Percentiles rank a stretch among this genome's conserved stretches.
Evolutionary conservation across 2,797 vertebrate species (phyloP).

Genomic region (Antennarius maculatus): DNA sequence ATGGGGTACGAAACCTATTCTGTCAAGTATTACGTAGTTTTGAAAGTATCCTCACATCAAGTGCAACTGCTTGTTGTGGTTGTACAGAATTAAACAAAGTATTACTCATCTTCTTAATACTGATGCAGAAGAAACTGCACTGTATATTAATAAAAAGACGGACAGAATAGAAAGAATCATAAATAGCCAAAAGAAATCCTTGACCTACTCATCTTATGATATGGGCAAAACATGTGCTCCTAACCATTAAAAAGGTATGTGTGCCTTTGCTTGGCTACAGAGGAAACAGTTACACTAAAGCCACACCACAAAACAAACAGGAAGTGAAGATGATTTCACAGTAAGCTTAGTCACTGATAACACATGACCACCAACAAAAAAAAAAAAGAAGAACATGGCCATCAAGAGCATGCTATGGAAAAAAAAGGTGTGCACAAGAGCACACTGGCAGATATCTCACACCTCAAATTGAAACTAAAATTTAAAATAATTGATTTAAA

Average conservation of each 20-base stretch:
- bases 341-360: conserved; percentile 37
- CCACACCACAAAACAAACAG: conserved; percentile 72
- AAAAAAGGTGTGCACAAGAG: no score
- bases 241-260: conserved; percentile 39
- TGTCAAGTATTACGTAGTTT: background rate
- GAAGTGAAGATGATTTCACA: conserved; percentile 69
- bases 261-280: conserved; percentile 42
- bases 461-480: no score
- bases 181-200: conserved; percentile 56
- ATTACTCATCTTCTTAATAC: conserved; percentile 41
- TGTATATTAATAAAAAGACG: conserved; percentile 24
- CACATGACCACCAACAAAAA: conserved; percentile 9
- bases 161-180: conserved; percentile 15
- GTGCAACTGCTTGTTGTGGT: conserved; percentile 14
- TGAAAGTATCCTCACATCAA: conserved; percentile 1
- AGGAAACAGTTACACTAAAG: conserved; percentile 69
- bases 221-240: conserved; percentile 61
- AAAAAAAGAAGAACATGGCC: background rate
- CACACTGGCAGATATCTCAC: no score
- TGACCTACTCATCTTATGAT: conserved; percentile 38
- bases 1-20: background rate
- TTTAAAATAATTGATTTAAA: no score
- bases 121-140: conserved; percentile 27
- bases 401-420: no score
- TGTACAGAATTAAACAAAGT: conserved; percentile 14